Conservation (phyloP, 2,888 invertebrate genomes). For the Eupsilia transversa region DNA sequence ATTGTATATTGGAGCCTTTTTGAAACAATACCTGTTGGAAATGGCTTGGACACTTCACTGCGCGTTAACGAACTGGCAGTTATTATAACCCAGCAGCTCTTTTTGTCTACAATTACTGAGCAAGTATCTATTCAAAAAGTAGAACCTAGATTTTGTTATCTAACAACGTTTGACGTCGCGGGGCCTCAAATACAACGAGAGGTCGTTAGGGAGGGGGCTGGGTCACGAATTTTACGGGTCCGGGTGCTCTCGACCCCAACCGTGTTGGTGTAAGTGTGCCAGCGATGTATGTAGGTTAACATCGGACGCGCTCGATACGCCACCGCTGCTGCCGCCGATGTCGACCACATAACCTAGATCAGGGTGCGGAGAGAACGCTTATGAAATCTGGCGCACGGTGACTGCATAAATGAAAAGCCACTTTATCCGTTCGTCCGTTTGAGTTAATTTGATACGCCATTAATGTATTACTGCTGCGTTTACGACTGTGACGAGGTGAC, state of each 20-base stretch:
- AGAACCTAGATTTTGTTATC: slow-evolving; percentile 76
- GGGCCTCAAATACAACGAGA: slow-evolving; percentile 73
- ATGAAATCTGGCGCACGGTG: slow-evolving; percentile 89
- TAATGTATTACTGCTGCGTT: slow-evolving; percentile 46
- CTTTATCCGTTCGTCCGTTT: slow-evolving; percentile 80
- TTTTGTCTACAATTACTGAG: slow-evolving; percentile 25
- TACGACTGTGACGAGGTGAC: slow-evolving; percentile 39
- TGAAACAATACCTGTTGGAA: slow-evolving; percentile 1
- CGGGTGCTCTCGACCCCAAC: slow-evolving; percentile 87
- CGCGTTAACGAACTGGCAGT: slow-evolving; percentile 11
- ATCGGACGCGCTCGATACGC: slow-evolving; percentile 90
- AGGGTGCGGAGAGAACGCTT: slow-evolving; percentile 90
- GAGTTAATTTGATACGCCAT: slow-evolving; percentile 73
- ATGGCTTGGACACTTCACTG: not conserved
- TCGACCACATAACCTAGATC: slow-evolving; percentile 91
- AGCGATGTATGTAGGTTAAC: slow-evolving; percentile 88
- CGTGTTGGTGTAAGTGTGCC: slow-evolving; percentile 83
- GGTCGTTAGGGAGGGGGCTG: slow-evolving; percentile 78
- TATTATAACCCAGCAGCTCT: slow-evolving; percentile 1
- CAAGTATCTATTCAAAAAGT: slow-evolving; percentile 63
- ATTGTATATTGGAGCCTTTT: slow-evolving; percentile 33
- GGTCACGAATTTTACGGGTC: slow-evolving; percentile 87
- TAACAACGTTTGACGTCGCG: slow-evolving; percentile 75
- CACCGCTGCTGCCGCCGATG: slow-evolving; percentile 84
- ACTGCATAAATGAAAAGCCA: slow-evolving; percentile 86